Conservation (phyloP, 2,797 vertebrate genomes). For the Aldrovandia affinis region DNA sequence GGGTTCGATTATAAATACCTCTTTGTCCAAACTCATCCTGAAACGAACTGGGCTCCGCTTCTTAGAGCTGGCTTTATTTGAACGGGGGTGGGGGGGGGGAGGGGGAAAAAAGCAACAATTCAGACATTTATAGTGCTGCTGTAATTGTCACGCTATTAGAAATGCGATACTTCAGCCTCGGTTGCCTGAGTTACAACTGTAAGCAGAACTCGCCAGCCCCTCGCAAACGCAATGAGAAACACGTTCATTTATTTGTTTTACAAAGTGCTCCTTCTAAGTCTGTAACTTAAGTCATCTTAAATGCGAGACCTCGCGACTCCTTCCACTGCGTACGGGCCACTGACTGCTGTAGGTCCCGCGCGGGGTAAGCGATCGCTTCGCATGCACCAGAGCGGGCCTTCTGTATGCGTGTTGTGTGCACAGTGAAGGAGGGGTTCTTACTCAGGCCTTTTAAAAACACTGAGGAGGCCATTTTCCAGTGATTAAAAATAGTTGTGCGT, state of each 20-base stretch:
- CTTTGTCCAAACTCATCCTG: constrained; percentile 51
- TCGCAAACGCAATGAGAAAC: constrained; percentile 73
- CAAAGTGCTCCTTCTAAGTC: constrained; percentile 74
- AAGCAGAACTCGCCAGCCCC: constrained; percentile 61
- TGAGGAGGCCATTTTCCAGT: background rate
- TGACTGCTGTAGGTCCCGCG: constrained; percentile 56
- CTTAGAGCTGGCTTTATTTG: background rate
- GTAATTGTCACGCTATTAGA: constrained; percentile 80
- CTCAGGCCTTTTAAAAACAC: background rate
- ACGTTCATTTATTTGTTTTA: constrained; percentile 73
- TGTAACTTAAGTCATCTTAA: constrained; percentile 64
- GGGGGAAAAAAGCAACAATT: constrained; percentile 62
- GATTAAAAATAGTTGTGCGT: background rate
- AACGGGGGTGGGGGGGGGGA: constrained; percentile 60
- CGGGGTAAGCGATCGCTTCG: constrained; percentile 15
- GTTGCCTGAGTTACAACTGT: constrained; percentile 73
- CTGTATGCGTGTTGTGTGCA: background rate
- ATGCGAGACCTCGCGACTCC: constrained; percentile 61
- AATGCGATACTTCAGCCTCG: constrained; percentile 71
- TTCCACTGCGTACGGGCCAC: constrained; percentile 55
- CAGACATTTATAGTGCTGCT: constrained; percentile 72
- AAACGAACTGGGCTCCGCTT: constrained; percentile 5
- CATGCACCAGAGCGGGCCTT: background rate
- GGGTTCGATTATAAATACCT: constrained; percentile 69
- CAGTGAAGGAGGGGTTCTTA: background rate